Evolutionary conservation across 2,888 invertebrate genomes (phyloP).

Genomic region (Nymphalis c-album): DNA sequence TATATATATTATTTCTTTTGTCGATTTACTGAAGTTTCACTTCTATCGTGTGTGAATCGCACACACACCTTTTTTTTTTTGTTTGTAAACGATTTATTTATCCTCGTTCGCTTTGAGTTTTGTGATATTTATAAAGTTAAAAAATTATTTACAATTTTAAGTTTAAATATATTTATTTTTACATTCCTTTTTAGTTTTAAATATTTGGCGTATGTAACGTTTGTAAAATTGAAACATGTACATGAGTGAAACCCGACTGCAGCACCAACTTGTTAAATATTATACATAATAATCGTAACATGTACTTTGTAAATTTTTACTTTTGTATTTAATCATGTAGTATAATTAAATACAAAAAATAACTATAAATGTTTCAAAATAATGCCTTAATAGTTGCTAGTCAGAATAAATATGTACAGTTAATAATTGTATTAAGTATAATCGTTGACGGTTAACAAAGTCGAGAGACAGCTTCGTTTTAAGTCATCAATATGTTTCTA

Average conservation of each 20-base stretch:
- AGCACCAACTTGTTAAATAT: too few relatives aligned
- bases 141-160: constrained; percentile 13
- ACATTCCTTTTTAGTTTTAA: constrained; percentile 2
- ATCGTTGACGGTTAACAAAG: not conserved
- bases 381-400: constrained; percentile 69
- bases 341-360: not conserved
- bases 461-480: too few relatives aligned
- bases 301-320: constrained; percentile 8
- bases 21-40: too few relatives aligned
- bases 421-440: constrained; percentile 13
- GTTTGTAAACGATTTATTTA: not conserved
- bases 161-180: constrained; percentile 10
- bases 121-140: constrained; percentile 6
- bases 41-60: too few relatives aligned
- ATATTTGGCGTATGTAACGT: not conserved
- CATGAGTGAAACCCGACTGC: too few relatives aligned
- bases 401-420: constrained; percentile 36
- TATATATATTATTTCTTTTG: too few relatives aligned
- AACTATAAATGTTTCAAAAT: constrained; percentile 42
- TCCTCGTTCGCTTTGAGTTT: constrained; percentile 6
- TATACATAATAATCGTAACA: not conserved
- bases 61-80: too few relatives aligned
- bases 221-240: not conserved
- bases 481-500: not conserved
- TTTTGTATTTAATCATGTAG: constrained; percentile 7